Evolutionary conservation across 1,140 invertebrate genomes (phyloP).

Genomic region (Temnothorax longispinosus): DNA sequence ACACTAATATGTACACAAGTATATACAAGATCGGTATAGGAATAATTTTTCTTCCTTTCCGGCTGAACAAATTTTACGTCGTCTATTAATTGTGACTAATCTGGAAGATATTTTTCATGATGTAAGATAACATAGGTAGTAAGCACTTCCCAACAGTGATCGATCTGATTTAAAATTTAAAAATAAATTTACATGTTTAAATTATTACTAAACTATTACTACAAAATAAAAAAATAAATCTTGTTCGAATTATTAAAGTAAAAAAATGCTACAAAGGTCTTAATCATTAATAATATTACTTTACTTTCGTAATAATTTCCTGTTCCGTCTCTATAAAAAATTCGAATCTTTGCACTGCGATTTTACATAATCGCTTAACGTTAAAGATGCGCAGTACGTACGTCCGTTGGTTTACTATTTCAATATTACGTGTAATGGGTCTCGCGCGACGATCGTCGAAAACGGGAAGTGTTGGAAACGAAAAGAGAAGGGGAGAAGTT

Average conservation of each 20-base stretch:
- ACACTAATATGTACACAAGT: slow-evolving; percentile 22
- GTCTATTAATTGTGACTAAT: not conserved
- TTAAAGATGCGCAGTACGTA: too few relatives aligned
- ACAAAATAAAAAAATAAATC: not conserved
- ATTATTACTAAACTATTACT: too few relatives aligned
- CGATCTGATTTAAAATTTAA: too few relatives aligned
- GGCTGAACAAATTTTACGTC: not conserved
- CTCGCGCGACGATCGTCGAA: not conserved
- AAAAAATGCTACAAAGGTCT: not conserved
- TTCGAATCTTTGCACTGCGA: too few relatives aligned
- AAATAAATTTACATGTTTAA: too few relatives aligned
- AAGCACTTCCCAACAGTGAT: not conserved
- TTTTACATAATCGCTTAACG: not conserved
- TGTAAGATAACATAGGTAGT: not conserved
- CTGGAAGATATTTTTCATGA: slow-evolving; percentile 12
- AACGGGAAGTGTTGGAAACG: not conserved
- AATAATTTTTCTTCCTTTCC: not conserved
- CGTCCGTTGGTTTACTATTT: too few relatives aligned
- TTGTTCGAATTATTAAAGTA: not conserved
- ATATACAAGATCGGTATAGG: not conserved
- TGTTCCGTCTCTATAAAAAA: not conserved
- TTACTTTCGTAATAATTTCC: not conserved
- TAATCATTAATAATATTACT: not conserved
- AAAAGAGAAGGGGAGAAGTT: slow-evolving; percentile 17
- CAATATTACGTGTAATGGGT: not conserved